phyloP scores from a whole-genome alignment of 2,888 invertebrate species.

The Oscheius sp. region DNA sequence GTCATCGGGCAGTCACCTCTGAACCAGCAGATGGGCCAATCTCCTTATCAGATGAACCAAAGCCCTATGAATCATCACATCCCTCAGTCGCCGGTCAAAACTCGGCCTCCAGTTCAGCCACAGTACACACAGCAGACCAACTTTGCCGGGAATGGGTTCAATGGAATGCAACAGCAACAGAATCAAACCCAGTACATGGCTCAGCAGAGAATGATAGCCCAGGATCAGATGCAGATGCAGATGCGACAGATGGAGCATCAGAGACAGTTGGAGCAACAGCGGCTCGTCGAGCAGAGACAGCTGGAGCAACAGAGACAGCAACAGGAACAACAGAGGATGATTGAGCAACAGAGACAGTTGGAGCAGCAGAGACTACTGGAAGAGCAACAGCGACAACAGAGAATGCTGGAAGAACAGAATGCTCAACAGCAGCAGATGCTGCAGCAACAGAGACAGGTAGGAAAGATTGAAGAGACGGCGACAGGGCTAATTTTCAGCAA shows the following conservation, averaged over 20 bases:
- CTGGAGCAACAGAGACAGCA: slow-evolving; percentile 26
- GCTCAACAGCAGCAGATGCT: neutral
- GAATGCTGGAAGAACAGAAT: slow-evolving; percentile 1
- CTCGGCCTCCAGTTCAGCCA: slow-evolving; percentile 8
- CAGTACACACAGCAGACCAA: neutral
- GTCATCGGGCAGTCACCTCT: slow-evolving; percentile 1
- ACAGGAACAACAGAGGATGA: neutral
- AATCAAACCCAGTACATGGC: too few species aligned
- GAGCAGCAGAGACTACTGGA: slow-evolving; percentile 6
- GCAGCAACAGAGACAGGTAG: slow-evolving; percentile 9
- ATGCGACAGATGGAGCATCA: slow-evolving; percentile 1
- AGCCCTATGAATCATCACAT: slow-evolving; percentile 13
- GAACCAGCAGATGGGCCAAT: slow-evolving; percentile 12
- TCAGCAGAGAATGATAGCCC: neutral
- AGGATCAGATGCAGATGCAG: neutral
- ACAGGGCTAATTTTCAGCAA: slow-evolving; percentile 14
- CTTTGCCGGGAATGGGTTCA: too few species aligned
- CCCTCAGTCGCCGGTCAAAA: slow-evolving; percentile 4
- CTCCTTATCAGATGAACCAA: slow-evolving; percentile 22
- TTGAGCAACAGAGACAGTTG: slow-evolving; percentile 3
- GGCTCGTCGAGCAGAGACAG: neutral
- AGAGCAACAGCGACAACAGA: slow-evolving; percentile 17
- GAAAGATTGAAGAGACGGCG: neutral
- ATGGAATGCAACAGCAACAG: too few species aligned
- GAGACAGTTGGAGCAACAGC: slow-evolving; percentile 3